A percentile compares a stretch with the other conserved stretches of the same genome.
Conservation (phyloP, 2,888 invertebrate genomes). For the Pharmacophagus antenor region DNA sequence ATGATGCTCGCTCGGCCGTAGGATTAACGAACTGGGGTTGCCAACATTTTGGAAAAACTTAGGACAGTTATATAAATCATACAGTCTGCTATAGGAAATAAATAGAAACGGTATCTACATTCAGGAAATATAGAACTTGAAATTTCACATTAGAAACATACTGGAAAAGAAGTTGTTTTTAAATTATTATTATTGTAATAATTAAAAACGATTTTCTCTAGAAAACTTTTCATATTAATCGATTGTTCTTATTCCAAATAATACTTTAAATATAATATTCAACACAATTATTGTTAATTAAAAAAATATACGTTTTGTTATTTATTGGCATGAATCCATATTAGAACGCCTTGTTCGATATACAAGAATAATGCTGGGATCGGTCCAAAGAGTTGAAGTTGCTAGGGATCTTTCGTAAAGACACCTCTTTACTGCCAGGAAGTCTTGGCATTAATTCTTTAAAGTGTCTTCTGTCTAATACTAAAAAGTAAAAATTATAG, state of each 20-base stretch:
- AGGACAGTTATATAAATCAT: not conserved
- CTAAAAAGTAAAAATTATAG: not conserved
- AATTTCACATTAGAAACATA: not conserved
- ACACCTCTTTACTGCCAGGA: constrained; percentile 5
- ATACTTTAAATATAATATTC: not conserved
- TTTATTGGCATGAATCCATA: constrained; percentile 8
- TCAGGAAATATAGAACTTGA: too few relatives aligned
- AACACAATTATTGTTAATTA: not conserved
- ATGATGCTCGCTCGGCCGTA: constrained; percentile 28
- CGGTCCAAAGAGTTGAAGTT: constrained; percentile 24
- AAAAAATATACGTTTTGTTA: not conserved
- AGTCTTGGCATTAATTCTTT: not conserved
- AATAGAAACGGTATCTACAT: not conserved
- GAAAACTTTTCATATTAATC: not conserved
- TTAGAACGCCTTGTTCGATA: constrained; percentile 11
- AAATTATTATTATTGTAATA: too few relatives aligned
- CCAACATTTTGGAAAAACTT: not conserved
- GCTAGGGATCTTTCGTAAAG: constrained; percentile 13
- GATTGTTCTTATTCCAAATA: not conserved
- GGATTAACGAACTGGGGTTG: not conserved
- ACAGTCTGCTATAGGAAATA: not conserved
- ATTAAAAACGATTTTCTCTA: not conserved
- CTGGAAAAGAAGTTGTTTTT: too few relatives aligned
- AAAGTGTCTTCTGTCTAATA: not conserved
- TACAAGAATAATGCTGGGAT: constrained; percentile 21